Evolutionary conservation across 2,113 vertebrate species (phyloP).

Genomic region (Himantopus leucocephalus): DNA sequence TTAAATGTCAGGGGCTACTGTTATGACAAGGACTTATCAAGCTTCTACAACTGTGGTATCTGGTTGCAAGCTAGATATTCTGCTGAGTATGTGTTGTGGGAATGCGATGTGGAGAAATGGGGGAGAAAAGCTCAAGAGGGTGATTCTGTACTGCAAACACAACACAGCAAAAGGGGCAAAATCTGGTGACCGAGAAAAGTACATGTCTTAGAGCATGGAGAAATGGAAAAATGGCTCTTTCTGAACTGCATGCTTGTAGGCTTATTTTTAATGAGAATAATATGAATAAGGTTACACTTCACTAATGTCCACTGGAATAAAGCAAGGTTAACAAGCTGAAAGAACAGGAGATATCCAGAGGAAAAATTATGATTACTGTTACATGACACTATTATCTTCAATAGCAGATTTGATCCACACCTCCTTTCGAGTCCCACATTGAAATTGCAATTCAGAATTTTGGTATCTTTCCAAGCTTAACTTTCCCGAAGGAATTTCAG

Average conservation of each 20-base stretch:
- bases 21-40: constrained; percentile 30
- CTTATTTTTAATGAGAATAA: background rate
- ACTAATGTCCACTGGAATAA: background rate
- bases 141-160: background rate
- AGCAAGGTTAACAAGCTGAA: background rate
- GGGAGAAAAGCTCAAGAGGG: background rate
- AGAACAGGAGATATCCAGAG: background rate
- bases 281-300: background rate
- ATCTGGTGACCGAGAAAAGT: background rate
- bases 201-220: background rate
- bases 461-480: background rate
- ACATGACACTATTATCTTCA: background rate
- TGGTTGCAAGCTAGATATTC: background rate
- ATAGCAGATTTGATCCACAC: background rate
- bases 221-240: background rate
- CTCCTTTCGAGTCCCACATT: background rate
- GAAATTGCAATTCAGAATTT: background rate
- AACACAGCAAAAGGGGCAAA: background rate
- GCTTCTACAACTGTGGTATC: background rate
- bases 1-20: constrained; percentile 39
- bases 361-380: background rate
- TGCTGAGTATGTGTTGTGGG: background rate
- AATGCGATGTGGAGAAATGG: background rate
- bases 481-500: background rate
- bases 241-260: background rate